Evolutionary conservation across 2,888 invertebrate genomes (phyloP).

Genomic region (Tipula vernalis): DNA sequence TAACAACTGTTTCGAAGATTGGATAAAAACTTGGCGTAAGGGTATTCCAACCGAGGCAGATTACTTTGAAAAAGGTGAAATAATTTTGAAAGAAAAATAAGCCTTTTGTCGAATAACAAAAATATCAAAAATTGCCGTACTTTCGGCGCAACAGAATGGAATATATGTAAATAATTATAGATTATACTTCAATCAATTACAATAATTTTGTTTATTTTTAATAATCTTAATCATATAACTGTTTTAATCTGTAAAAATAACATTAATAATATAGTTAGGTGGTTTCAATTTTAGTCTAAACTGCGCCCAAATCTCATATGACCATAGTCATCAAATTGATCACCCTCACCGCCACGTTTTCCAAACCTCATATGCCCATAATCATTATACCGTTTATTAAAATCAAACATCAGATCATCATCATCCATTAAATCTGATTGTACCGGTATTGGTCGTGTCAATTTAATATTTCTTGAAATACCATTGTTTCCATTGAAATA

Average conservation of each 20-base stretch:
- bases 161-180: too few relatives aligned
- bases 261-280: background rate
- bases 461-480: background rate
- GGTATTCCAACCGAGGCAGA: too few relatives aligned
- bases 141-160: too few relatives aligned
- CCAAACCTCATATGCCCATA: constrained; percentile 59
- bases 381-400: constrained; percentile 48
- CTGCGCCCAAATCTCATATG: constrained; percentile 59
- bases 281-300: background rate
- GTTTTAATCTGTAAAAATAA: background rate
- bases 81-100: too few relatives aligned
- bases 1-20: too few relatives aligned
- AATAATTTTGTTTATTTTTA: too few relatives aligned
- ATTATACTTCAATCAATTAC: too few relatives aligned
- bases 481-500: background rate
- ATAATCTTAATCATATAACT: too few relatives aligned
- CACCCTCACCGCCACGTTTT: constrained; percentile 35
- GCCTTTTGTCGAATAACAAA: too few relatives aligned
- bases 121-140: too few relatives aligned
- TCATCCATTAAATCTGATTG: constrained; percentile 25
- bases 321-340: constrained; percentile 61
- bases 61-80: too few relatives aligned
- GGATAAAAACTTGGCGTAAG: too few relatives aligned
- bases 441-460: background rate
- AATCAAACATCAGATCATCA: constrained; percentile 22